Conservation (phyloP, 2,113 vertebrate species). For the Rhipidura dahli region DNA sequence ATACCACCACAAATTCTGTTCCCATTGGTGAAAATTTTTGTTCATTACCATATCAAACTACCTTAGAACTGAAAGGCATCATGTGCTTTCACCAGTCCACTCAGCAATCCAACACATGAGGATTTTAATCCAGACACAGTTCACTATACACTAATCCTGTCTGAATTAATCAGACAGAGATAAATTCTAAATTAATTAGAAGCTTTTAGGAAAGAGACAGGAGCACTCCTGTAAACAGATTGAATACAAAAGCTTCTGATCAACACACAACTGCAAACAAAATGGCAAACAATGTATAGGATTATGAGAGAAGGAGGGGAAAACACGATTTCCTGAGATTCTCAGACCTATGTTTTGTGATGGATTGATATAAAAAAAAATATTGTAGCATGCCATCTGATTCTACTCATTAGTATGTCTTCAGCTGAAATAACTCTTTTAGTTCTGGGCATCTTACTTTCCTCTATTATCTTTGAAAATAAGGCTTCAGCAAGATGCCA, state of each 20-base stretch:
- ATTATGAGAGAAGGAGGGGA: neutral
- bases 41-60: neutral
- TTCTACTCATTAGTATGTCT: neutral
- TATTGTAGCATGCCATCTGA: neutral
- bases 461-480: neutral
- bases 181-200: constrained; percentile 25
- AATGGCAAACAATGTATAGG: neutral
- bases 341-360: neutral
- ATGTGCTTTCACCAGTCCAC: neutral
- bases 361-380: neutral
- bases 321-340: neutral
- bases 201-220: neutral
- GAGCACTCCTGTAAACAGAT: neutral
- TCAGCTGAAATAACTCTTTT: neutral
- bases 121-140: neutral
- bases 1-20: neutral
- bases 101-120: neutral
- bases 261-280: neutral
- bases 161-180: neutral
- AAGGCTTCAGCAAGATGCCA: neutral
- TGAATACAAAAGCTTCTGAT: neutral
- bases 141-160: neutral
- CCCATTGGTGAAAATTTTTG: neutral
- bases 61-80: neutral
- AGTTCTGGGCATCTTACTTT: neutral